These are phyloP conservation scores for Cephalophus harveyi DNA, from an alignment of 2,113 vertebrate species.

Conservation along the genomic window DNA sequence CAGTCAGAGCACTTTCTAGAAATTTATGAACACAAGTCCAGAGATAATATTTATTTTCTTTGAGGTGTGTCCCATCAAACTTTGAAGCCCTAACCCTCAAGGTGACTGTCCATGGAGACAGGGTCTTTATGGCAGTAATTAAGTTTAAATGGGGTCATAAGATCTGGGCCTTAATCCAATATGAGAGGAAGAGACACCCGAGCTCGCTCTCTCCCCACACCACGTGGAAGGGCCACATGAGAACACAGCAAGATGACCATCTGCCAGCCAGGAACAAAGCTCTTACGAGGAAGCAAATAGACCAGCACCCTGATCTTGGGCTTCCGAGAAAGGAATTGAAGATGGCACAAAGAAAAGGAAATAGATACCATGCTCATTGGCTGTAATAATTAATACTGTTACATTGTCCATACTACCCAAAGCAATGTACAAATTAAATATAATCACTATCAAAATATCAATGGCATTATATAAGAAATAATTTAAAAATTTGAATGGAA, in stretches of 20 bases:
- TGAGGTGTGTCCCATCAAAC: neutral
- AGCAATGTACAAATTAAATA: neutral
- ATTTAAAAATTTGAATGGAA: neutral
- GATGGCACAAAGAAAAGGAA: neutral
- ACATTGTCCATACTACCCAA: neutral
- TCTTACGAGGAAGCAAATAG: neutral
- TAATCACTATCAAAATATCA: neutral
- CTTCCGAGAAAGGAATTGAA: neutral
- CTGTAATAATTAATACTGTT: neutral
- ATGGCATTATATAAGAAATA: neutral
- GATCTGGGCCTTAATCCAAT: neutral
- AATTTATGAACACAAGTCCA: neutral
- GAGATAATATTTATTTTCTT: neutral
- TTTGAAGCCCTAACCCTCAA: neutral
- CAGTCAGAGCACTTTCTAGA: neutral
- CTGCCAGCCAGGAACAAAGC: too few species aligned
- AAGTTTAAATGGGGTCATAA: neutral
- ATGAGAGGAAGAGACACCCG: neutral
- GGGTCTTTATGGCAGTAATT: neutral
- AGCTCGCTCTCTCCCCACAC: neutral
- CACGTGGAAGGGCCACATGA: neutral
- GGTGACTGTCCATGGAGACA: neutral
- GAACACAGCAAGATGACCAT: fast-evolving
- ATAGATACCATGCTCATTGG: neutral
- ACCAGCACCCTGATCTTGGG: neutral